Evolutionary conservation across 2,797 vertebrate genomes (phyloP).

Genomic region (Ptychobarbus kaznakovi): DNA sequence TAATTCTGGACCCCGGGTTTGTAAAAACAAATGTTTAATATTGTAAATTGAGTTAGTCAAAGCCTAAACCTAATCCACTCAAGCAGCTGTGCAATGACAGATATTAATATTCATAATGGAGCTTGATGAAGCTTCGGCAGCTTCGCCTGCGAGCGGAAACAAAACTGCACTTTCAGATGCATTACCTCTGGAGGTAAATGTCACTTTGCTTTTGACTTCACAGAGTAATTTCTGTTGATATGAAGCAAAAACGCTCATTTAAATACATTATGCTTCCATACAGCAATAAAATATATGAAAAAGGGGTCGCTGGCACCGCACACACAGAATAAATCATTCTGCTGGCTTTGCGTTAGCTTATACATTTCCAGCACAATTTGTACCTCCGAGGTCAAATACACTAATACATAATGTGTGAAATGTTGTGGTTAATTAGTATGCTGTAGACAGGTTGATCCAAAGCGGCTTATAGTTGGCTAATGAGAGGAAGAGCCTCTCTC

Average conservation of each 20-base stretch:
- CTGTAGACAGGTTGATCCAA: not conserved
- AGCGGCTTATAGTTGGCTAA: not conserved
- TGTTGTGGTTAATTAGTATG: constrained; percentile 5
- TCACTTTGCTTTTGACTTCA: constrained; percentile 26
- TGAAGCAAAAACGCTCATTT: constrained; percentile 1
- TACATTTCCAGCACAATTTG: not conserved
- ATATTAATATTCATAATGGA: constrained; percentile 31
- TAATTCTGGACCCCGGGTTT: not conserved
- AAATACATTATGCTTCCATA: not conserved
- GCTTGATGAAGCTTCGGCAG: constrained; percentile 1
- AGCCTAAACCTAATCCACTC: constrained; percentile 1
- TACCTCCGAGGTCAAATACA: constrained; percentile 22
- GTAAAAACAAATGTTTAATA: constrained; percentile 11
- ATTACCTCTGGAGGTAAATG: constrained; percentile 28
- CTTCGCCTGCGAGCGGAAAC: constrained; percentile 3
- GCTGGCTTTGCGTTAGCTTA: not conserved
- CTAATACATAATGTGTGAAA: constrained; percentile 25
- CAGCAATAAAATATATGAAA: not conserved
- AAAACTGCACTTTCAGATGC: constrained; percentile 16
- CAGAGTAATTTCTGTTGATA: not conserved
- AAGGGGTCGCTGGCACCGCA: not conserved
- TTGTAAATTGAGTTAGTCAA: constrained; percentile 13
- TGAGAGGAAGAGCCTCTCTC: not conserved
- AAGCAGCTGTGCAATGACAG: constrained; percentile 5
- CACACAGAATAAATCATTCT: not conserved